Base-by-base conservation (phyloP, 2,113 vertebrate genomes). In the Eulacestoma nigropectus region DNA sequence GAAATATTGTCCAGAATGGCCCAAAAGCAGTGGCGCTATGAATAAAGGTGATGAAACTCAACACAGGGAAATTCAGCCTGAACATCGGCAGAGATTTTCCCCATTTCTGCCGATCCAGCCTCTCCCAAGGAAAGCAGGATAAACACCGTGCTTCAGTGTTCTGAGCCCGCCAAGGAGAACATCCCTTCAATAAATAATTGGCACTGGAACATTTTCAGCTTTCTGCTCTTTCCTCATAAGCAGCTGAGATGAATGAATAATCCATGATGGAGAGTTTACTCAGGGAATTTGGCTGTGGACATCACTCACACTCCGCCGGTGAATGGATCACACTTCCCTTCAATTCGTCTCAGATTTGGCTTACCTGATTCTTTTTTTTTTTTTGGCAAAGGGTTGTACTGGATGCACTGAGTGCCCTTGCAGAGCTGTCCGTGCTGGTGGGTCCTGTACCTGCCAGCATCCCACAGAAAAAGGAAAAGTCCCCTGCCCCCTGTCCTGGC, bases 161-260 rank as follows among this genome's bases (percentile, higher is more conserved):
- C 56, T 50, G 67, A 90, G 82, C 47, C 63, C 23, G 4, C 59
- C 14, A 59, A 94, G 37, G 26, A 94, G 63, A 95, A 35, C 72
- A 78, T 49, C 76, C 82, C 41, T 86, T 88, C 70, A 50, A 92
- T 86, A 93, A 96, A 84, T 90, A 88, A 92, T 90, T 77, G 85
- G 72, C 52, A 33, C n/a, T 50, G 78, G 82, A 69, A 75, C 56
- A n/a, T 37, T 47, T 84, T 95, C 87, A 81, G 72, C 85, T 85
- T 77, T 83, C 26, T 59, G 64, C 75, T 88, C 85, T 80, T 63
- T 83, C 79, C 68, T 86, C 6, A 1, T 62, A 90, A 88, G 41
- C 42, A 72, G 52, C 89, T 7, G 6, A 90, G 87, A 83, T 88
- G 90, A 88, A 88, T 94, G 95, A 95, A 90, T 68, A 89, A 88